Evolutionary conservation across 2,797 vertebrate genomes (phyloP), one percentile per base, ranked within the genome.

Genomic region (Danio aesculapii): DNA sequence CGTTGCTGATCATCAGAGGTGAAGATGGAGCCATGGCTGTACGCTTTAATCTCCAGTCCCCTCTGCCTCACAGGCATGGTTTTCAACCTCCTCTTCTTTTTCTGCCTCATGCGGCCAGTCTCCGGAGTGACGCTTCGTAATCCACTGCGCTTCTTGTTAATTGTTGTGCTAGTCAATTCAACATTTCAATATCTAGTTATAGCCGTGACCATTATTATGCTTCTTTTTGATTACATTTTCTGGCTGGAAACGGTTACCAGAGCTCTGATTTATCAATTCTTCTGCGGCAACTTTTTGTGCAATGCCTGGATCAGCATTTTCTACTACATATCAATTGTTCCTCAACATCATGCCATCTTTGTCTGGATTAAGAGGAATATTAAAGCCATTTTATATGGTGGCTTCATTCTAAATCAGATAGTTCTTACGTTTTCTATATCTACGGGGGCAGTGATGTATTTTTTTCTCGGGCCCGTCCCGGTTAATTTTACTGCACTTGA

Each of bases 231-330:
- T 9, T 9, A 74, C 7, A 75, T 75, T 14, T 49, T 61, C 41
- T 83, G 80, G 85, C 39, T 84, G n/a, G 50, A 73, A 8, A 43
- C 77, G 1, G 8, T 75, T 57, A 79, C 17, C 13, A 69, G 53
- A 53, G 70, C 43, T 47, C 44, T 81, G 13, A 52, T 69, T n/a
- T 81, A 81, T 10, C 75, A 78, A 21, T 44, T 67, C 49, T 83
- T 78, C 17, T 58, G 77, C 11, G 63, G 77, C 12, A 79, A 67
- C 72, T 86, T 84, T 53, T 83, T 83, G 0, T 69, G 69, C 16
- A 83, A 75, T n/a, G 75, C 83, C 44, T 87, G 86, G 84, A 85
- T 87, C 66, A 86, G 86, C 81, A 77, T 83, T 63, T 83, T 86
- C 73, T 86, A 84, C 81, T 57, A 86, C 78, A 39, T 81, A 21